Percentiles rank a stretch among this genome's conserved stretches.
These are phyloP conservation scores for Mimas tiliae DNA, from an alignment of 2,888 invertebrate species.

Conservation along the genomic window DNA sequence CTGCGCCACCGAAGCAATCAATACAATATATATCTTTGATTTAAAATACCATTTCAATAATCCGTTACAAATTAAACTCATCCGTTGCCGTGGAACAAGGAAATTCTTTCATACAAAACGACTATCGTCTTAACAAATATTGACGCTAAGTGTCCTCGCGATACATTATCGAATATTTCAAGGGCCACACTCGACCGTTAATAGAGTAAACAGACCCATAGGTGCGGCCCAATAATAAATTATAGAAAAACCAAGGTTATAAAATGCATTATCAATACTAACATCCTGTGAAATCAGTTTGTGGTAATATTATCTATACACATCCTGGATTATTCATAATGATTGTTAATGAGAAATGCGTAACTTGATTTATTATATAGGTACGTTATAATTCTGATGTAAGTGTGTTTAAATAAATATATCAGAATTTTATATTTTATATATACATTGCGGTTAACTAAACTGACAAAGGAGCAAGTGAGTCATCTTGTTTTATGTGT, in stretches of 20 bases:
- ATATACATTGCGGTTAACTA: no score
- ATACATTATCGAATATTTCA: conserved; percentile 51
- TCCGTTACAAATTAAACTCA: conserved; percentile 32
- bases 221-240: conserved; percentile 53
- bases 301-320: conserved; percentile 52
- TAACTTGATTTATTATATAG: background rate
- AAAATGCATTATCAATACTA: conserved; percentile 48
- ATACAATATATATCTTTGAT: background rate
- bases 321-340: conserved; percentile 70
- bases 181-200: conserved; percentile 66
- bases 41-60: conserved; percentile 3
- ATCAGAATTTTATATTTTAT: background rate
- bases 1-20: no score
- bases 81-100: conserved; percentile 51
- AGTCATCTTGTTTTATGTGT: no score
- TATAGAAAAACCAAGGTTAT: conserved; percentile 49
- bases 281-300: conserved; percentile 58
- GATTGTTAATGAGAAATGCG: conserved; percentile 12
- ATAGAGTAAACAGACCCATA: conserved; percentile 61
- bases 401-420: background rate
- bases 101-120: conserved; percentile 57
- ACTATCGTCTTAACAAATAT: conserved; percentile 62
- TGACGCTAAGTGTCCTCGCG: conserved; percentile 49
- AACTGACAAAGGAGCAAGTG: no score
- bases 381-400: background rate